Percentiles rank a stretch among this genome's conserved stretches.
These are phyloP conservation scores for Bombus confusus DNA, from an alignment of 1,140 invertebrate genomes.

Conservation along the genomic window DNA sequence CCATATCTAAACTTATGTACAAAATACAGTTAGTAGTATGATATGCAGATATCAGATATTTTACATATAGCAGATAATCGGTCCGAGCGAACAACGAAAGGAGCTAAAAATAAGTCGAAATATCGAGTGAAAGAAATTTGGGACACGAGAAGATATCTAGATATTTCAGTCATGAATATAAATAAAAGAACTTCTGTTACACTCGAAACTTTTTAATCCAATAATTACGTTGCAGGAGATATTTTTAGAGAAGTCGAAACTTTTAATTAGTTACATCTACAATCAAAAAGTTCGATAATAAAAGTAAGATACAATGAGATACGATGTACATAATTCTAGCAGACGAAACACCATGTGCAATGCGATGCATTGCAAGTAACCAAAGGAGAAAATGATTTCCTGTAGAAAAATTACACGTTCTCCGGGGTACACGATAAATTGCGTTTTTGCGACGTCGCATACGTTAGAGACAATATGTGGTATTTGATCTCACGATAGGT, in stretches of 20 bases:
- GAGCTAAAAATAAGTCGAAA: not conserved
- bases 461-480: constrained; percentile 7
- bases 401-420: not conserved
- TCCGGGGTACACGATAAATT: not conserved
- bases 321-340: not conserved
- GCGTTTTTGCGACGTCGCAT: constrained; percentile 2
- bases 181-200: not conserved
- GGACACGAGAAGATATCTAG: not conserved
- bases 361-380: too few species aligned
- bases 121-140: not conserved
- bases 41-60: too few species aligned
- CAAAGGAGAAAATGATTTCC: not conserved
- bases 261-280: not conserved
- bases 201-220: not conserved
- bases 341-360: not conserved
- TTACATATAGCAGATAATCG: too few species aligned
- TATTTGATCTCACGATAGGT: constrained; percentile 31
- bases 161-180: not conserved
- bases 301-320: not conserved
- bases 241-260: not conserved
- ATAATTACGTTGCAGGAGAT: not conserved
- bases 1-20: too few species aligned
- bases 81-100: too few species aligned
- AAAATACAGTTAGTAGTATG: too few species aligned
- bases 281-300: not conserved